Evolutionary conservation across 1,140 invertebrate genomes (phyloP).

Genomic region (Bathynomus jamesi): DNA sequence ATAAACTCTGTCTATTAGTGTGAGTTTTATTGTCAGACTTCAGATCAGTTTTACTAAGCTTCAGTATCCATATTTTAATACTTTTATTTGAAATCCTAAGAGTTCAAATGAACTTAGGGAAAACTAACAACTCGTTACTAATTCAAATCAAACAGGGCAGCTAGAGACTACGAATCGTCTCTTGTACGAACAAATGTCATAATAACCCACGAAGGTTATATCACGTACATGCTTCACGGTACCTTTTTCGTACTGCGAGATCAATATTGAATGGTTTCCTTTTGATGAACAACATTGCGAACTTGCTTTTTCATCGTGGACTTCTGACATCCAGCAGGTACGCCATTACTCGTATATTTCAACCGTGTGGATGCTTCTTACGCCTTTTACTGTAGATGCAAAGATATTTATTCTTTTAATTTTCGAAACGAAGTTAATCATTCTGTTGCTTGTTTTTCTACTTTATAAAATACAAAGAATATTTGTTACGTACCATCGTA

Average conservation of each 20-base stretch:
- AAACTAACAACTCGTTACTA: neutral
- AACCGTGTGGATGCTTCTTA: too few relatives aligned
- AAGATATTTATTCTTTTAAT: too few relatives aligned
- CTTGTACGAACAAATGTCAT: constrained; percentile 31
- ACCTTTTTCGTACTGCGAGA: constrained; percentile 31
- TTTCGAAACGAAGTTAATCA: too few relatives aligned
- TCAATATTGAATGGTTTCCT: constrained; percentile 36
- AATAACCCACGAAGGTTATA: constrained; percentile 15
- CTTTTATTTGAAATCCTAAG: too few relatives aligned
- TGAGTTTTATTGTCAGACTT: neutral
- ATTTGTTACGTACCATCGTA: too few relatives aligned
- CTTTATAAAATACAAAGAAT: too few relatives aligned
- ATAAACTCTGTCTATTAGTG: too few relatives aligned
- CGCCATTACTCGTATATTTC: neutral
- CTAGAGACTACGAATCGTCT: constrained; percentile 22
- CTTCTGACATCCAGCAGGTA: constrained; percentile 22
- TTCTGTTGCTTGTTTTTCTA: too few relatives aligned
- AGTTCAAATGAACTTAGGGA: too few relatives aligned
- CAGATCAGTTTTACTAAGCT: too few relatives aligned
- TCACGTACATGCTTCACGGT: constrained; percentile 24
- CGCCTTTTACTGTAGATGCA: too few relatives aligned
- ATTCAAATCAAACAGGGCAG: constrained; percentile 17
- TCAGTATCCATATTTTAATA: too few relatives aligned
- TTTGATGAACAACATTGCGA: constrained; percentile 36
- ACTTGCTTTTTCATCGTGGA: constrained; percentile 28